Evolutionary conservation across 2,888 invertebrate genomes (phyloP), one percentile per base, ranked within the genome.

Genomic region (Eumerus sabulonum): DNA sequence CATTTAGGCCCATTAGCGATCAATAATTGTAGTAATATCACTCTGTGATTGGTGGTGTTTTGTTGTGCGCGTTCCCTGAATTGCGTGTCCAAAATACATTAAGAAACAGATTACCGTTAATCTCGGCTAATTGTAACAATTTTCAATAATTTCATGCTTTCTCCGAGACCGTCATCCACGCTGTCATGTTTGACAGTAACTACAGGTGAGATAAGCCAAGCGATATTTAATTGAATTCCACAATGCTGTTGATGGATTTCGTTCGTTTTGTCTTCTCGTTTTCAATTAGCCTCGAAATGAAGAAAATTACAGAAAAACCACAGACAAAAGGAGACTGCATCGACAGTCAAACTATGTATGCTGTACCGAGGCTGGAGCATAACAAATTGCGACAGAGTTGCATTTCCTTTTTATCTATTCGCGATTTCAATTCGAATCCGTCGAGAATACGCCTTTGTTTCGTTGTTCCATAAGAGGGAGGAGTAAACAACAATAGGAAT

Each of bases 361-460:
- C 62, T 51, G 18, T 66, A 47, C 59, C 50, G 42, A 60, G 54
- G 56, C 60, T 74, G 51, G 68, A 51, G 62, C 51, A 40, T 76
- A 76, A 77, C 72, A 77, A 77, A 77, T 77, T 77, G 66, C 72
- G n/a, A 19, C 40, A 44, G 66, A 67, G 66, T 67, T 67, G 63
- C 51, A 62, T 66, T 72, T 77, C 77, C 70, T 76, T 68, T 64
- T 54, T 44, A 51, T 27, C 47, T 51, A 40, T 57, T 59, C 59
- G n/a, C 48, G 35, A 48, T 53, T 38, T 57, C 51, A 27, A 4
- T 27, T 27, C 27, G 7, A 27, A 27, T 27, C 27, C 27, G 27
- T 27, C 27, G 27, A 27, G 7, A 27, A n/a, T n/a, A 2, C 27
- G 27, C 27, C 27, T 27, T 27, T 27, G 27, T 27, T 27, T 27